A percentile compares a stretch with the other conserved stretches of the same genome.
Conservation (phyloP, 2,113 vertebrate species). For the Steatornis caripensis region DNA sequence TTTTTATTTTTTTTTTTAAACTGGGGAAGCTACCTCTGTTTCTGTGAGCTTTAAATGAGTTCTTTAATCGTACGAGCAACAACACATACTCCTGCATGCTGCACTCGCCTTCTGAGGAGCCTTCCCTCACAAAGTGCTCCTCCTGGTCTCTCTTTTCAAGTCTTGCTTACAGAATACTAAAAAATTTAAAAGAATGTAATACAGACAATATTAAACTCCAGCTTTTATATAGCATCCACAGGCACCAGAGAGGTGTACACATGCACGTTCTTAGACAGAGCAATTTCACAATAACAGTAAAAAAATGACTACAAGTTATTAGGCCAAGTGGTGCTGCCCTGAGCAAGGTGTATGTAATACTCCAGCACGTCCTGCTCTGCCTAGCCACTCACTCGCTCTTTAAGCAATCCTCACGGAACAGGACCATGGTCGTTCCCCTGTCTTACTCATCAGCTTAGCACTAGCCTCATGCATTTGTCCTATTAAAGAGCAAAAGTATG, state of each 20-base stretch:
- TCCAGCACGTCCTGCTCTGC: too few species aligned
- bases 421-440: accelerated
- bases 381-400: background rate
- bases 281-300: background rate
- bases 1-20: background rate
- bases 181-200: background rate
- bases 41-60: background rate
- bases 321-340: background rate
- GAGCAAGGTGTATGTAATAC: background rate
- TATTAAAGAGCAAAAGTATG: background rate
- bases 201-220: background rate
- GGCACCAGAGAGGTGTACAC: background rate
- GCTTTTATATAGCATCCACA: background rate
- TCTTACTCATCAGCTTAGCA: accelerated
- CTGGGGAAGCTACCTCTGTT: background rate
- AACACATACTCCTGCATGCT: background rate
- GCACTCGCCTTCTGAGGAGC: background rate
- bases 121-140: background rate
- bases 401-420: background rate
- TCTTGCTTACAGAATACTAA: background rate
- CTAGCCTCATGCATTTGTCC: background rate
- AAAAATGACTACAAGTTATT: background rate
- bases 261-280: background rate
- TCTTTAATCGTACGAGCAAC: background rate
- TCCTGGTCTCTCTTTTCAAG: background rate